Conservation (phyloP, 2,113 vertebrate species). For the Actenoides hombroni region DNA sequence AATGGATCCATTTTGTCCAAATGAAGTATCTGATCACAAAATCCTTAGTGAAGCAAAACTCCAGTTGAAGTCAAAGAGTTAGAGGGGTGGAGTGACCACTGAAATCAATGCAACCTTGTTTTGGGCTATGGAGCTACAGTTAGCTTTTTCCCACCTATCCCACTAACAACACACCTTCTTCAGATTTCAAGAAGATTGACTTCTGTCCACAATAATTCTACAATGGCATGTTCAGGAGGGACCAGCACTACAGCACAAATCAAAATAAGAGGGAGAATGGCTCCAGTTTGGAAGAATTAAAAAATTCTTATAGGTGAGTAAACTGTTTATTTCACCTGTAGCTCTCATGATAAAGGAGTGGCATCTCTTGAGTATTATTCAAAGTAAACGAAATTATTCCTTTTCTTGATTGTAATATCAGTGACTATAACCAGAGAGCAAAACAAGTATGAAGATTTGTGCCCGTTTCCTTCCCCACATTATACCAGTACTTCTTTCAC, state of each 20-base stretch:
- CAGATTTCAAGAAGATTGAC: neutral
- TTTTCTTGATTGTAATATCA: neutral
- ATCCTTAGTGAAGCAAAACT: neutral
- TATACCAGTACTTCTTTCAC: neutral
- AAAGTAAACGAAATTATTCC: neutral
- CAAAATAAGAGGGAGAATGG: neutral
- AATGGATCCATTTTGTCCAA: neutral
- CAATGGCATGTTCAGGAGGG: neutral
- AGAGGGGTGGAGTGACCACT: neutral
- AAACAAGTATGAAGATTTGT: neutral
- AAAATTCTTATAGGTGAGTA: neutral
- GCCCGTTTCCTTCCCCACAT: neutral
- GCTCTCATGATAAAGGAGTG: neutral
- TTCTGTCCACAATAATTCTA: neutral
- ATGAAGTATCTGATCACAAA: conserved; percentile 1
- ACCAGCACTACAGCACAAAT: fast-evolving
- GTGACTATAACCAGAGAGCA: neutral
- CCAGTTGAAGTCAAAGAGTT: neutral
- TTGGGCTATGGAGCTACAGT: neutral
- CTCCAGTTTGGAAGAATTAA: neutral
- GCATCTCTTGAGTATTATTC: neutral
- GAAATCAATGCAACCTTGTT: neutral
- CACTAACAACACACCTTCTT: neutral
- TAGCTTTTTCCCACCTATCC: neutral
- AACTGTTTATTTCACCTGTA: neutral